Evolutionary conservation across 2,113 vertebrate species (phyloP).

Genomic region (Rutilus rutilus): DNA sequence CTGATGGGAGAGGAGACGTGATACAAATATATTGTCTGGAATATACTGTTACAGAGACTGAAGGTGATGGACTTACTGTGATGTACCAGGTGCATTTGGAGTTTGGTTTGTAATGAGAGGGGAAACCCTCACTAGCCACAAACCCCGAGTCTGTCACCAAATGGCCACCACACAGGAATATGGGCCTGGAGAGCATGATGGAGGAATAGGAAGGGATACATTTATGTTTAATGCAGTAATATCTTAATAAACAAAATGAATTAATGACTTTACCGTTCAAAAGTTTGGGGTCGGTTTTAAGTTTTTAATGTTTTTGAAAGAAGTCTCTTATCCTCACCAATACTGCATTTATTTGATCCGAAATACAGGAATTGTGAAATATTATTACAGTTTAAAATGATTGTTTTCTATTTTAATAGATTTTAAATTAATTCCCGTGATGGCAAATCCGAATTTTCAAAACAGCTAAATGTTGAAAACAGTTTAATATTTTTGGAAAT

Average conservation of each 20-base stretch:
- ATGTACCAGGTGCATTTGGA: slow-evolving; percentile 89
- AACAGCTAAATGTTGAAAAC: too few relatives aligned
- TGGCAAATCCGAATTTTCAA: too few relatives aligned
- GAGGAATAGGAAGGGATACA: neutral
- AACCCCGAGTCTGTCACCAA: slow-evolving; percentile 83
- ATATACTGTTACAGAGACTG: neutral
- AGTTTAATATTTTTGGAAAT: too few relatives aligned
- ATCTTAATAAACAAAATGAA: neutral
- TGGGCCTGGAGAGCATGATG: slow-evolving; percentile 69
- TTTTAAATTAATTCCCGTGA: too few relatives aligned
- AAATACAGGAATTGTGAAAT: too few relatives aligned
- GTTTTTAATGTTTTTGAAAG: too few relatives aligned
- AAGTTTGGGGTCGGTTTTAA: too few relatives aligned
- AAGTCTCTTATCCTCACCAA: too few relatives aligned
- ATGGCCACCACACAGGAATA: slow-evolving; percentile 87
- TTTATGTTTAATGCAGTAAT: neutral
- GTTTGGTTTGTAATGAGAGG: slow-evolving; percentile 82
- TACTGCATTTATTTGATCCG: too few relatives aligned
- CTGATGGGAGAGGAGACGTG: slow-evolving; percentile 63
- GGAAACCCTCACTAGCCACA: slow-evolving; percentile 88
- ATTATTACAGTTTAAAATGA: too few relatives aligned
- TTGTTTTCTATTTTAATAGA: too few relatives aligned
- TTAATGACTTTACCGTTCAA: too few relatives aligned
- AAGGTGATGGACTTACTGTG: slow-evolving; percentile 77
- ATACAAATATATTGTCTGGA: neutral